Base-by-base conservation (phyloP, 2,797 vertebrate species). In the Sciurus carolinensis region DNA sequence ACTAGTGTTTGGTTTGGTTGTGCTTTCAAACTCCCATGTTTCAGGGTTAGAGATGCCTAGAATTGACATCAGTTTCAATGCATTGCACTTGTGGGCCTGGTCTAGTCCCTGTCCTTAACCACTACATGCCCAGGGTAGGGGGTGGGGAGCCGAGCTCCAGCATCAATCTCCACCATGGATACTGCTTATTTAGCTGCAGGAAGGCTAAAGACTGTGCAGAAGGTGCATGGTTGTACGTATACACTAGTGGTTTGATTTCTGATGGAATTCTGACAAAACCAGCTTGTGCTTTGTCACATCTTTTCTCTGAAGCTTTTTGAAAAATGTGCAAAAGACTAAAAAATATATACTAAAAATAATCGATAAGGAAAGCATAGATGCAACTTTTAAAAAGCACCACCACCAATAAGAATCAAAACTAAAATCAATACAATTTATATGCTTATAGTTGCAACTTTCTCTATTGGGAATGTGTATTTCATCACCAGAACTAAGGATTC, bases 61-160 rank as follows among this genome's bases (percentile, higher is more conserved):
- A 36, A 77, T 22, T 69, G 14, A 24, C 44, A 3, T 26, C 75
- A 1, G 4, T 62, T 86, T 80, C 84, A 85, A 0, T 57, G 14
- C 44, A 5, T 47, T 15, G 13, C 14, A 30, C 13, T 66, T 28
- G 28, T 12, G 33, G 54, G 15, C 22, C 1, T 39, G 17, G 0
- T n/a, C n/a, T 6, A 44, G 10, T 7, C 50, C 2, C 30, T 80
- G 3, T 59, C 36, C 9, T 76, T 7, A 47, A 20, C 7, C 36
- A n/a, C 28, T 54, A 2, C 14, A 44, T 33, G 10, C 26, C 13
- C 36, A 50, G 39, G 15, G 10, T 20, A 22, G 20, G 7, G 17
- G 7, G 20, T 0, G 54, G 54, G 18, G 15, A 3, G 24, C 17
- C 6, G 39, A 20, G 7, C n/a, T 52, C 13, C 7, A 44, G 2